Percentiles rank a stretch among this genome's conserved stretches.
phyloP scores from a whole-genome alignment of 2,113 vertebrate genomes.

The Hymenochirus boettgeri region DNA sequence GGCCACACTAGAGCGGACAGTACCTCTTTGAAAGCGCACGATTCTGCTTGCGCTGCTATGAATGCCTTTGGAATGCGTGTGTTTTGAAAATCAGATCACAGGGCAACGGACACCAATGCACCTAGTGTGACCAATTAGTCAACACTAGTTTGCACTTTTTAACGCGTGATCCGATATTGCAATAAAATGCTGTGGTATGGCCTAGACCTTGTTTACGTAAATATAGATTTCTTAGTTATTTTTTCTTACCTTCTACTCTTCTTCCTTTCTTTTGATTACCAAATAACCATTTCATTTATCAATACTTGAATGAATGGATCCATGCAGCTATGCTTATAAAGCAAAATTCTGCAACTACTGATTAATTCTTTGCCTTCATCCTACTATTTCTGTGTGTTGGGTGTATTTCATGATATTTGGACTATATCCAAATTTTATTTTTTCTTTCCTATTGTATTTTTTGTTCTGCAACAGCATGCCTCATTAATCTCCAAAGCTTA shows the following conservation, averaged over 20 bases:
- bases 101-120: too few species aligned
- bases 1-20: too few species aligned
- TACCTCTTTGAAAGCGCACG: too few species aligned
- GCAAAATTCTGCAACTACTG: background rate
- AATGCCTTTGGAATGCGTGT: too few species aligned
- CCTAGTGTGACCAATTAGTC: too few species aligned
- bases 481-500: constrained; percentile 42
- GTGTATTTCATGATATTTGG: constrained; percentile 18
- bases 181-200: too few species aligned
- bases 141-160: too few species aligned
- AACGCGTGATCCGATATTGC: too few species aligned
- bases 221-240: background rate
- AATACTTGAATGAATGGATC: background rate
- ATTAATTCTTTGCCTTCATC: background rate
- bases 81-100: too few species aligned
- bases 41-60: too few species aligned
- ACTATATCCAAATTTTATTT: constrained; percentile 26
- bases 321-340: constrained; percentile 26
- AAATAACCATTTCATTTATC: background rate
- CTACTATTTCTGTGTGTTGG: constrained; percentile 7
- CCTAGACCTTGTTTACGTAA: too few species aligned
- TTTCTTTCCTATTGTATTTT: constrained; percentile 29
- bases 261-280: background rate
- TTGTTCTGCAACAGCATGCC: constrained; percentile 32
- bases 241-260: background rate